Evolutionary conservation across 2,797 vertebrate species (phyloP).

Genomic region (Ctenochaetus hawaiiensis): DNA sequence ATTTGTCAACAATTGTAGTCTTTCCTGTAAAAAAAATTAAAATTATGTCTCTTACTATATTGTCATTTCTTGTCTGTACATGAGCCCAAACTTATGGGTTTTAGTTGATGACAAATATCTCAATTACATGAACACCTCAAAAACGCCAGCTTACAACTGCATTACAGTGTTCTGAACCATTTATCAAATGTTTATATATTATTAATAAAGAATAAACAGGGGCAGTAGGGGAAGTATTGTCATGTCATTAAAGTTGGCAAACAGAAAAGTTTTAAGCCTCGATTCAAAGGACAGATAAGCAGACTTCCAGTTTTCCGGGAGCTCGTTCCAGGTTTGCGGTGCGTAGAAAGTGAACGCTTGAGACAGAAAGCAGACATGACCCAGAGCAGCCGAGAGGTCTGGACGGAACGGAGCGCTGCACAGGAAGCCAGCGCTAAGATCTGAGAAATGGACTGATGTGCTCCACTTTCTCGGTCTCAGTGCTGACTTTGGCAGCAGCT

Average conservation of each 20-base stretch:
- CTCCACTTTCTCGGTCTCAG: neutral
- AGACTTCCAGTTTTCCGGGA: neutral
- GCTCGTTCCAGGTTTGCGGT: neutral
- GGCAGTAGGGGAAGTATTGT: neutral
- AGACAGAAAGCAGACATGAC: neutral
- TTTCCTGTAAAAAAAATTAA: neutral
- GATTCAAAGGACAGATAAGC: neutral
- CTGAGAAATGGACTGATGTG: neutral
- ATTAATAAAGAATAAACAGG: neutral
- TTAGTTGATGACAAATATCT: too few species aligned
- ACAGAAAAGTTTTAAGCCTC: neutral
- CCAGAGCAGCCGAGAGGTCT: neutral
- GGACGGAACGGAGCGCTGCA: neutral
- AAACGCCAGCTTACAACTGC: neutral
- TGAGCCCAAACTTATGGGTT: too few species aligned
- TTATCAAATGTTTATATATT: neutral
- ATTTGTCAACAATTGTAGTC: neutral
- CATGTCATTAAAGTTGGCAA: neutral
- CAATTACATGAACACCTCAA: neutral
- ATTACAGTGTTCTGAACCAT: neutral
- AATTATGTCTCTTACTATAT: neutral
- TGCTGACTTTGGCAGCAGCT: neutral
- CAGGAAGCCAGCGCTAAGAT: neutral
- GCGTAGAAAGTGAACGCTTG: neutral
- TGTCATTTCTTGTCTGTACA: neutral